These are phyloP conservation scores for Caenorhabditis japonica DNA, from an alignment of 2,888 invertebrate genomes.

Conservation along the genomic window DNA sequence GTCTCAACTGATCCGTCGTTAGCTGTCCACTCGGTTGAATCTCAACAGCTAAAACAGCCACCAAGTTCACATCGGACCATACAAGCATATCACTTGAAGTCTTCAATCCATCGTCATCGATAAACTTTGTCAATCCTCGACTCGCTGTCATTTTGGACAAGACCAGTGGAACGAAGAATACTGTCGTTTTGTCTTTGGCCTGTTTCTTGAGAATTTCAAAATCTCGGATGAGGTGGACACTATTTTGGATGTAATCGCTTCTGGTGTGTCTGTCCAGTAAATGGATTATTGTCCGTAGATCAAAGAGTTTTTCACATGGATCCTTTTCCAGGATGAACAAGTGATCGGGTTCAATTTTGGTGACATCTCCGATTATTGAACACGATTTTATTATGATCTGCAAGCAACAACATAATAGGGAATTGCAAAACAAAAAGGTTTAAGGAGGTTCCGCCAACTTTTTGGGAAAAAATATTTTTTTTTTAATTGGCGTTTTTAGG, in stretches of 20 bases:
- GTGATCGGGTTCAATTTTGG: conserved; percentile 50
- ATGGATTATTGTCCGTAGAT: conserved; percentile 37
- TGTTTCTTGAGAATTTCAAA: conserved; percentile 64
- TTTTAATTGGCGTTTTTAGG: too few species aligned
- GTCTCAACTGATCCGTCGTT: conserved; percentile 53
- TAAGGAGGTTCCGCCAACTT: too few species aligned
- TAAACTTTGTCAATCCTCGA: conserved; percentile 19
- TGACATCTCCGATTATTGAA: conserved; percentile 27
- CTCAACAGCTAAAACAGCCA: conserved; percentile 64
- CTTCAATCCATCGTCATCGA: conserved; percentile 36
- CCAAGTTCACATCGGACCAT: conserved; percentile 63
- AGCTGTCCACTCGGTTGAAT: conserved; percentile 54
- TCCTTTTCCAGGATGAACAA: conserved; percentile 51
- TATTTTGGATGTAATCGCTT: conserved; percentile 34
- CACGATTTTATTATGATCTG: conserved; percentile 49
- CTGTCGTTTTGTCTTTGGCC: conserved; percentile 54
- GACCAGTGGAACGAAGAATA: conserved; percentile 55
- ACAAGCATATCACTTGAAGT: conserved; percentile 25
- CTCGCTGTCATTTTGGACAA: conserved; percentile 26
- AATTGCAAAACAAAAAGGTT: not conserved
- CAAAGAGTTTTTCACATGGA: conserved; percentile 20
- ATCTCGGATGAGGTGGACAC: conserved; percentile 58
- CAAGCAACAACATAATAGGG: too few species aligned
- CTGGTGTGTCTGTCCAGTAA: conserved; percentile 26
- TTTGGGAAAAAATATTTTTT: not conserved